A percentile compares a stretch with the other conserved stretches of the same genome.
Conservation (phyloP, 1,140 invertebrate genomes). For the Lethocerus indicus region DNA sequence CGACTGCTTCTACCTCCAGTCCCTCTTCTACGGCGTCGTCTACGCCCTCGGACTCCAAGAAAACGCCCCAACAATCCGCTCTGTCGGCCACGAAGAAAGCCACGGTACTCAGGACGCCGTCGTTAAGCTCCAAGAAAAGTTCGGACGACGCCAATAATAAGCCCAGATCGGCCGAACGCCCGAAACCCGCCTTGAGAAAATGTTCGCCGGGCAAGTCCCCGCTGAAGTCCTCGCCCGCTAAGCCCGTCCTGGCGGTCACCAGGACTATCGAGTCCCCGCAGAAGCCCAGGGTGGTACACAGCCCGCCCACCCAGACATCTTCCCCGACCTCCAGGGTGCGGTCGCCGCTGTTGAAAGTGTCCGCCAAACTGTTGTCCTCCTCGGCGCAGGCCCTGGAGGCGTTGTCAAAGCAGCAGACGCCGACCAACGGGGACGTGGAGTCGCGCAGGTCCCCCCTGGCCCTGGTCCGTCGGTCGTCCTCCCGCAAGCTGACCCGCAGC, state of each 20-base stretch:
- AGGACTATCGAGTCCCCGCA: conserved; percentile 13
- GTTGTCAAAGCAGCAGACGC: conserved; percentile 6
- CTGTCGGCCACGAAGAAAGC: conserved; percentile 15
- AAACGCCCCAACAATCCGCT: conserved; percentile 15
- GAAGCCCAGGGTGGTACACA: neutral
- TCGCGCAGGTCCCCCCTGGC: conserved; percentile 15
- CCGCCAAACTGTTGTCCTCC: conserved; percentile 16
- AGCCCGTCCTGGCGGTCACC: conserved; percentile 7
- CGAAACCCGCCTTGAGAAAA: neutral
- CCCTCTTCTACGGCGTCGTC: neutral
- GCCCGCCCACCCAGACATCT: neutral
- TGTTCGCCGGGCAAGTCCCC: conserved; percentile 11
- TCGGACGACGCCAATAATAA: conserved; percentile 20
- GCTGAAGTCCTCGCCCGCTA: neutral
- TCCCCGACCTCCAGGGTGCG: conserved; percentile 10
- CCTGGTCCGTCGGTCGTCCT: conserved; percentile 44
- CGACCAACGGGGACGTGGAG: conserved; percentile 5
- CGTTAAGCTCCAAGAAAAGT: too few relatives aligned
- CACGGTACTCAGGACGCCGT: too few relatives aligned
- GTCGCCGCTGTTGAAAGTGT: conserved; percentile 14
- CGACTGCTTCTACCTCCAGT: conserved; percentile 20
- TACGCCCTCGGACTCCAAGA: conserved; percentile 9
- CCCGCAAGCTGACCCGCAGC: conserved; percentile 48
- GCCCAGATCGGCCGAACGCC: conserved; percentile 7
- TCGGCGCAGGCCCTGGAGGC: conserved; percentile 18